Conservation (phyloP, 2,797 vertebrate genomes). For the Darevskia mixta region DNA sequence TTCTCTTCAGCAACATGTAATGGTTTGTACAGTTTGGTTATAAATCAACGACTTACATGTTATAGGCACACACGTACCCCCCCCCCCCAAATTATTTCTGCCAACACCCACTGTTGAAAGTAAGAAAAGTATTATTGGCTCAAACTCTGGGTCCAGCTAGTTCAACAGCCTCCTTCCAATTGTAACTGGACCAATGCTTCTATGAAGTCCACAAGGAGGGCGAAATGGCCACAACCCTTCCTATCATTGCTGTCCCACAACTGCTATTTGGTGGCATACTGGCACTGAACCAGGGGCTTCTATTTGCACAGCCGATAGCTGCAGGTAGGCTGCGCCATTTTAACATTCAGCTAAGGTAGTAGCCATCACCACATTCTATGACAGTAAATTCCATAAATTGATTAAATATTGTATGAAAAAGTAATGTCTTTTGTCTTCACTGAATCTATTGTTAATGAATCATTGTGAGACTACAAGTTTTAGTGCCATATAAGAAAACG, state of each 20-base stretch:
- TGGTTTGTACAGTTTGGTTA: no score
- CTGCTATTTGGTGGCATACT: neutral
- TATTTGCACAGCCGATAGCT: neutral
- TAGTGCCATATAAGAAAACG: neutral
- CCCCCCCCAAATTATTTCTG: no score
- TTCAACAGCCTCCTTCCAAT: no score
- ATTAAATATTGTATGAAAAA: neutral
- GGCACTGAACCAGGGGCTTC: neutral
- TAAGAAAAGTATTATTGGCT: neutral
- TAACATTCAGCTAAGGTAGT: neutral
- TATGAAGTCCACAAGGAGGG: neutral
- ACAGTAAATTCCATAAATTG: neutral
- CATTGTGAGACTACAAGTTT: neutral
- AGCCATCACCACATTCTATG: neutral
- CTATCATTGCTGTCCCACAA: neutral
- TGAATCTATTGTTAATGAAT: neutral
- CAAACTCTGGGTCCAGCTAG: neutral
- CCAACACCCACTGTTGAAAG: neutral
- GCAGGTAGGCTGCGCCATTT: neutral
- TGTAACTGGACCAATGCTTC: neutral
- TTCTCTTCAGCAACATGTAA: no score
- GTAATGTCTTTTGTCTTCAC: neutral
- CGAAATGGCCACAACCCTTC: neutral
- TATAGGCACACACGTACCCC: no score
- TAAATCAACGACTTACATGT: no score